phyloP scores from a whole-genome alignment of 2,113 vertebrate species.

The Puma concolor region DNA sequence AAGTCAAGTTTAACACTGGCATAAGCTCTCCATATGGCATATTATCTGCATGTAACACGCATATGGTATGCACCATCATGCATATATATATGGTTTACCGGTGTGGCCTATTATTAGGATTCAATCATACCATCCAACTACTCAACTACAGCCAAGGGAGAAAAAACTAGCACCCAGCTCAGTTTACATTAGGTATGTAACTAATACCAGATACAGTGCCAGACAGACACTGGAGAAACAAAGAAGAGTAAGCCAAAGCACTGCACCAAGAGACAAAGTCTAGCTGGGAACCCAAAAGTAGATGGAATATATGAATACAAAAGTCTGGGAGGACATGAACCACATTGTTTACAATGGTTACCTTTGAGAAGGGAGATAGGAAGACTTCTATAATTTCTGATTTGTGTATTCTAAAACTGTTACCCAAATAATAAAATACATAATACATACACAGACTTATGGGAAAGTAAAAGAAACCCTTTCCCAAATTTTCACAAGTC shows the following conservation, averaged over 20 bases:
- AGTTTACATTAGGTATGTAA: not conserved
- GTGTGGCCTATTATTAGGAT: not conserved
- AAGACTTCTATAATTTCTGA: not conserved
- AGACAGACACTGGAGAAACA: not conserved
- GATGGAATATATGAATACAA: not conserved
- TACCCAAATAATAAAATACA: constrained; percentile 36
- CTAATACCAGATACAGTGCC: not conserved
- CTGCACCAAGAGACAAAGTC: not conserved
- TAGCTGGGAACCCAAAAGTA: not conserved
- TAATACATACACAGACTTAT: not conserved
- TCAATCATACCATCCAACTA: not conserved
- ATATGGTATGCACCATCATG: not conserved
- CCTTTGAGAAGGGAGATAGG: not conserved
- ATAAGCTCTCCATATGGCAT: not conserved
- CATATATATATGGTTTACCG: not conserved
- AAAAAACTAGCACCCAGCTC: not conserved
- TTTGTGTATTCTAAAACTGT: not conserved
- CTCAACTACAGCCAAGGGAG: not conserved
- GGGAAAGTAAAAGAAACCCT: not conserved
- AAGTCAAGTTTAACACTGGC: constrained; percentile 28
- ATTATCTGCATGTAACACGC: not conserved
- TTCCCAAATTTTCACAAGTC: not conserved
- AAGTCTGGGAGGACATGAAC: not conserved
- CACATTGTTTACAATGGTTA: not conserved
- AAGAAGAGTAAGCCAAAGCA: not conserved